Evolutionary conservation across 35 echinoderm and acorn worm genomes (phyloP), one percentile per base, ranked within the genome.

Genomic region (Ophioderma brevispina): DNA sequence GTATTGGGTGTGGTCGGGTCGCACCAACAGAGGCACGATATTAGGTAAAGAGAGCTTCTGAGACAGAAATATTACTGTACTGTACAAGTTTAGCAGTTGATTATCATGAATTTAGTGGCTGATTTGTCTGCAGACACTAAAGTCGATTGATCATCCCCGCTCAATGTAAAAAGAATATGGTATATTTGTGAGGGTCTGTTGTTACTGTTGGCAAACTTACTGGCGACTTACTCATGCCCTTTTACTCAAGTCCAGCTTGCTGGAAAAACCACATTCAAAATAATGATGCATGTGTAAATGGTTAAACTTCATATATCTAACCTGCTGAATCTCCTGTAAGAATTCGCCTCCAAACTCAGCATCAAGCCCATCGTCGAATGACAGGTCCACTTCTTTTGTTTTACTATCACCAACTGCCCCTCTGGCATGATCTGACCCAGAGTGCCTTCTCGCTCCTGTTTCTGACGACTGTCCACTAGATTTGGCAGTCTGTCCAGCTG

Each of bases 271-370:
- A n/a, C n/a, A n/a, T n/a, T n/a, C n/a, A n/a, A n/a, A n/a, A n/a
- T n/a, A n/a, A n/a, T n/a, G n/a, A n/a, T n/a, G n/a, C n/a, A 52
- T 52, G 6, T 77, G 8, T 31, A 28, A 77, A 31, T 77, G 6
- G 28, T 13, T 8, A 8, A 77, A 77, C 30, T 8, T 77, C 46
- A 52, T 25, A 80, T 80, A 21, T 46, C 52, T 63, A 32, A 91
- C 89, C 52, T 91, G 17, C 43, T 75, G 85, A 55, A 92, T 92
- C 88, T 92, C 84, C 33, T 39, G 13, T 5, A 87, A 81, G 37
- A 92, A 78, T 31, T 87, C 55, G 39, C 63, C 82, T 30, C 87
- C 91, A 70, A 70, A 70, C 2, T 18, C 28, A 3, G 15, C 59
- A 70, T 70, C 59, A 3, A 30, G n/a, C 5, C 59, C 23, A 70